These are phyloP conservation scores for Pocillopora verrucosa DNA, from an alignment of 64 coral and sea anemone species.

Conservation along the genomic window DNA sequence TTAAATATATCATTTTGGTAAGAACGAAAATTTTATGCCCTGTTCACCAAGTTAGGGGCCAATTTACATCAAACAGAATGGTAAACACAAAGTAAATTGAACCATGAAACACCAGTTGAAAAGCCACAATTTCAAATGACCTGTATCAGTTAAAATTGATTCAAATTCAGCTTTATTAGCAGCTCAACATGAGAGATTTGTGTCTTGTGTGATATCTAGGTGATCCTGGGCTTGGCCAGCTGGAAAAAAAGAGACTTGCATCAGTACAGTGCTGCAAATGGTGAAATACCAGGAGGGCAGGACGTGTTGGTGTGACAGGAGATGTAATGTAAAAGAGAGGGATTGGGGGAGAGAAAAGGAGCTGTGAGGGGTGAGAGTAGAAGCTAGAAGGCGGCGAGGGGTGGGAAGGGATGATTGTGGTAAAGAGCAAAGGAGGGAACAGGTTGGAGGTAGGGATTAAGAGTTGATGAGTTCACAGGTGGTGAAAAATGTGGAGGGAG, in stretches of 20 bases:
- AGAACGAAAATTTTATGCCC: no score
- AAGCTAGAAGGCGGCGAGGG: not conserved
- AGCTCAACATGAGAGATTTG: conserved; percentile 73
- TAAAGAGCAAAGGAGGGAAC: not conserved
- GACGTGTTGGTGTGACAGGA: not conserved
- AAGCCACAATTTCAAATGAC: not conserved
- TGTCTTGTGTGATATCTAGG: conserved; percentile 63
- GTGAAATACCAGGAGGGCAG: not conserved
- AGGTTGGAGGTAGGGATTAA: not conserved
- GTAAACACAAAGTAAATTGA: no score
- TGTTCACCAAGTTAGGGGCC: no score
- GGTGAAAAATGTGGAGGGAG: not conserved
- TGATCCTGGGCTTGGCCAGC: conserved; percentile 86
- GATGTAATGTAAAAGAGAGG: not conserved
- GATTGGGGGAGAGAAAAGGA: not conserved
- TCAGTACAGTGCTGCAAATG: not conserved
- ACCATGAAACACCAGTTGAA: no score
- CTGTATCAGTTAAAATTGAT: not conserved
- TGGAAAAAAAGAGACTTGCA: not conserved
- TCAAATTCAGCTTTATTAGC: conserved; percentile 5
- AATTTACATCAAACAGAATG: no score
- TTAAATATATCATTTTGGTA: no score
- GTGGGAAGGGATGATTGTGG: not conserved
- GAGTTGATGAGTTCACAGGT: not conserved
- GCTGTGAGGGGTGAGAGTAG: not conserved